Conservation (phyloP, 1,140 invertebrate species). For the Halesus radiatus region DNA sequence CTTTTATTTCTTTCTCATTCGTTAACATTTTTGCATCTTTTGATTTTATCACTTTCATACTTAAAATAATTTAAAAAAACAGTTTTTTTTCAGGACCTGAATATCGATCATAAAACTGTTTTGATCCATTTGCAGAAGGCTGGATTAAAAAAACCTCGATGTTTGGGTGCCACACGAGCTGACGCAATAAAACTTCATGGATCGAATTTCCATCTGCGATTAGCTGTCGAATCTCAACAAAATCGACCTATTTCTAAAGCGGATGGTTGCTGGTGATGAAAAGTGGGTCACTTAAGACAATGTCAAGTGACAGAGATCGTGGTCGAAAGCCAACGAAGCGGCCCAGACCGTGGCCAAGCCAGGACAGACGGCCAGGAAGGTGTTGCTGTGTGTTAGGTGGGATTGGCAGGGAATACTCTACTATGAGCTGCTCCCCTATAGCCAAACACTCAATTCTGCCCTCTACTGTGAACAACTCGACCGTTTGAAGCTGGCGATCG, state of each 20-base stretch:
- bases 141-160: slow-evolving; percentile 1
- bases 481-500: slow-evolving; percentile 18
- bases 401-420: slow-evolving; percentile 14
- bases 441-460: slow-evolving; percentile 9
- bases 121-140: slow-evolving; percentile 16
- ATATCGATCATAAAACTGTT: slow-evolving; percentile 19
- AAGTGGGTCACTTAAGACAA: not conserved
- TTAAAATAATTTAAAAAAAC: no score
- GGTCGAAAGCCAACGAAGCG: slow-evolving; percentile 20
- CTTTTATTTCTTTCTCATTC: no score
- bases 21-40: no score
- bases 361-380: slow-evolving; percentile 17
- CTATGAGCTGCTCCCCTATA: slow-evolving; percentile 10
- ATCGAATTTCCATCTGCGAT: slow-evolving; percentile 13
- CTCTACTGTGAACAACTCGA: slow-evolving; percentile 24
- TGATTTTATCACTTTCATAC: no score
- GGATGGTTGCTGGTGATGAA: no score
- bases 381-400: slow-evolving; percentile 21
- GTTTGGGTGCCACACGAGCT: no score
- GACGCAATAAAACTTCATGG: slow-evolving; percentile 6
- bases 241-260: no score
- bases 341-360: slow-evolving; percentile 16
- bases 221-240: not conserved
- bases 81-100: slow-evolving; percentile 10
- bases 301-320: slow-evolving; percentile 12